Evolutionary conservation across 1,140 invertebrate species (phyloP), one percentile per base, ranked within the genome.

Genomic region (Temnothorax curvispinosus): DNA sequence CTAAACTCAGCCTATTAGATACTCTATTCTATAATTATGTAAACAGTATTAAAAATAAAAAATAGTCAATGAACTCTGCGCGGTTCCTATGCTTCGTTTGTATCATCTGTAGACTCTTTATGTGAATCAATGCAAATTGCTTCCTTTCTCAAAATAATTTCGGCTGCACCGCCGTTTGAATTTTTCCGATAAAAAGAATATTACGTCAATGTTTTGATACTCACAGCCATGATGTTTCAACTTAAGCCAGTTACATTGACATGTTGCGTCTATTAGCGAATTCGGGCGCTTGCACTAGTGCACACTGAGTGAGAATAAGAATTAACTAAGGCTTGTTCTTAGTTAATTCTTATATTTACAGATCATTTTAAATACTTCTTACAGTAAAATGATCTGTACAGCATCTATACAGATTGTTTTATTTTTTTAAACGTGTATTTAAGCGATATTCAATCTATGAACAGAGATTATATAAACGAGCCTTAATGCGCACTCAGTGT

Each of bases 1-100:
- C 62, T 85, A 86, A 65, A 15, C 65, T 76, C 47, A 38, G 38
- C 56, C 71, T 87, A 72, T 27, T 32, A 85, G 78, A 27, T 88
- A 84, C 18, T 72, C 32, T 89, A 91, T 81, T 71, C 71, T 91
- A 91, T 32, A 87, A 54, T 90, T 74, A 77, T 90, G 86, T 90
- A 90, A 90, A 88, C 82, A 72, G 78, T 90, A 90, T 88, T 90
- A 91, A 91, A 91, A 91, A 91, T 91, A 91, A 91, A 91, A 91
- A 91, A 91, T 86, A 85, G 88, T 64, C 44, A 78, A 90, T 54
- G 27, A 86, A 80, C 38, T 89, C 32, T 78, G 65, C 58, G 50
- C 65, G 77, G 41, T 67, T 35, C 5, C 27, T 72, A 32, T 38
- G 3, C 27, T 76, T 71, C 72, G 52, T 44, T 87, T 54, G 62